Conservation (phyloP, 2,113 vertebrate genomes). For the Pterocles gutturalis region DNA sequence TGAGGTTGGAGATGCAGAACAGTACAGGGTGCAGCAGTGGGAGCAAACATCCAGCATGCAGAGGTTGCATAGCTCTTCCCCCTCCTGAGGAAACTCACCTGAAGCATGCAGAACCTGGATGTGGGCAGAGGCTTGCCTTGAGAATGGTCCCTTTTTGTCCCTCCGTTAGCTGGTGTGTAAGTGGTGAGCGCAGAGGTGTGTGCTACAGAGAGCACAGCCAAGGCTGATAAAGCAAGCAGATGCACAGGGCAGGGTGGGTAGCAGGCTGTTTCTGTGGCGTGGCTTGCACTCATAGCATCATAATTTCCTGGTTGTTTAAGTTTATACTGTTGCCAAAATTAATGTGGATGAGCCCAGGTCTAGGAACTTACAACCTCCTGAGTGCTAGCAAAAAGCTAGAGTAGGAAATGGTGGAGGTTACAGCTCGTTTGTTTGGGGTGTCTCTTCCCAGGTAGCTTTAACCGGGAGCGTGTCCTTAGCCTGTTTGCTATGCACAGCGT, state of each 20-base stretch:
- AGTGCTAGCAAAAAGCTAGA: neutral
- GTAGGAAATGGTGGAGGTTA: neutral
- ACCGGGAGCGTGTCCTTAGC: neutral
- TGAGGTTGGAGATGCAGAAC: neutral
- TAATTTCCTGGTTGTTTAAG: neutral
- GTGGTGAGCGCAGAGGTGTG: neutral
- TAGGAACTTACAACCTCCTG: neutral
- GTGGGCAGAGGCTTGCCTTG: neutral
- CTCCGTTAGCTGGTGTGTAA: neutral
- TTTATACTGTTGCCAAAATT: neutral
- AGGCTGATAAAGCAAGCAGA: neutral
- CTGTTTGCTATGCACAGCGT: neutral
- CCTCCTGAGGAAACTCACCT: neutral
- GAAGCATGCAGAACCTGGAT: neutral
- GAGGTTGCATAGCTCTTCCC: neutral
- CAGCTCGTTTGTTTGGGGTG: neutral
- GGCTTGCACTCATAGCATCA: neutral
- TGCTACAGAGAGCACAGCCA: neutral
- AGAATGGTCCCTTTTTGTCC: accelerated
- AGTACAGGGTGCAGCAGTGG: neutral
- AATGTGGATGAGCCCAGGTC: neutral
- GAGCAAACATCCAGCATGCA: neutral
- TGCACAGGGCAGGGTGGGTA: neutral
- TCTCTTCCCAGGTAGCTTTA: neutral
- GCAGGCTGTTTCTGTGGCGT: neutral